Conservation (phyloP, 2,888 invertebrate genomes). For the Corythucha ciliata region DNA sequence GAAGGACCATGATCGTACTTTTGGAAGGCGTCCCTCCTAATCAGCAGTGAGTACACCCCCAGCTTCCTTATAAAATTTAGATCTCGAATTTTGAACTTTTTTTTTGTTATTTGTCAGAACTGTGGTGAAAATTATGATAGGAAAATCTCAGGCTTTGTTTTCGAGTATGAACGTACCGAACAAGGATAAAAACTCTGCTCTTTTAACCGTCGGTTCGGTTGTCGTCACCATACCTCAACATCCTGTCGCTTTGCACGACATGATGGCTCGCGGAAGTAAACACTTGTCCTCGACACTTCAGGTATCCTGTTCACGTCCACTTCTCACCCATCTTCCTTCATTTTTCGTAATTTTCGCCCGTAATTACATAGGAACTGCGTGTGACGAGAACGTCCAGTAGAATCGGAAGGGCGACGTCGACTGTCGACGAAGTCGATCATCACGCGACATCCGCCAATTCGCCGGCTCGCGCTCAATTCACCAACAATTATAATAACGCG, state of each 20-base stretch:
- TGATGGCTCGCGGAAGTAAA: constrained; percentile 91
- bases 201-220: constrained; percentile 79
- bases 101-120: constrained; percentile 51
- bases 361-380: constrained; percentile 65
- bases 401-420: constrained; percentile 53
- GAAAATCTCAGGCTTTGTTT: constrained; percentile 84
- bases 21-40: constrained; percentile 82
- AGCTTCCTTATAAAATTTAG: constrained; percentile 16
- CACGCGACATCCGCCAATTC: constrained; percentile 21
- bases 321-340: no score
- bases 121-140: constrained; percentile 85
- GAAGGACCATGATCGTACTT: constrained; percentile 82
- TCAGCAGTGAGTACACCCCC: constrained; percentile 78
- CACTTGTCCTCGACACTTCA: constrained; percentile 87
- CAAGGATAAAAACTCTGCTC: constrained; percentile 68
- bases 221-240: constrained; percentile 96
- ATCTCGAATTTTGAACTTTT: background rate
- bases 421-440: constrained; percentile 45
- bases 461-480: constrained; percentile 35
- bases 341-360: no score
- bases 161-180: constrained; percentile 68
- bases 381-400: constrained; percentile 72
- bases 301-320: no score
- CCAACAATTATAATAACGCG: constrained; percentile 52
- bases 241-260: constrained; percentile 93